phyloP scores from a whole-genome alignment of 2,888 invertebrate species.

The Platypus cylindrus region DNA sequence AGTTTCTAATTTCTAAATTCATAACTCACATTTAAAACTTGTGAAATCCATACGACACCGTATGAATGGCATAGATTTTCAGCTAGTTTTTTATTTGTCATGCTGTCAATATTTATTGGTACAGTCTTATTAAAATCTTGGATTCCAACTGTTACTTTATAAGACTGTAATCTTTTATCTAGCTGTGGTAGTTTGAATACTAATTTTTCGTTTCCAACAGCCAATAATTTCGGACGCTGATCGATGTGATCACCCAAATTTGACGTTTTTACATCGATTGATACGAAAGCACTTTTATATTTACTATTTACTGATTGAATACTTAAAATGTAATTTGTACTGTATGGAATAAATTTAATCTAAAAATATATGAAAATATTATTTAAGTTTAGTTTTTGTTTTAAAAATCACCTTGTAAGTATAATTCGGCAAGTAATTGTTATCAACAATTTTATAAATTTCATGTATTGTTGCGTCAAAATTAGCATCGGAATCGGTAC shows the following conservation, averaged over 20 bases:
- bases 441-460: constrained; percentile 21
- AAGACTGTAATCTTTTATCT: constrained; percentile 24
- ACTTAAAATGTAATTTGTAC: constrained; percentile 25
- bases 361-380: no score
- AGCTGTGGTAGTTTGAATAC: constrained; percentile 24
- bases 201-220: constrained; percentile 20
- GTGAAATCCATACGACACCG: constrained; percentile 29
- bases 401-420: constrained; percentile 27
- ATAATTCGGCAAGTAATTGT: constrained; percentile 23
- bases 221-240: constrained; percentile 25
- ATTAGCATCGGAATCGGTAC: constrained; percentile 17
- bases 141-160: constrained; percentile 24
- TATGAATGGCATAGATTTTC: constrained; percentile 27
- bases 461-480: constrained; percentile 20
- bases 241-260: constrained; percentile 26
- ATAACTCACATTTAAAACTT: constrained; percentile 21
- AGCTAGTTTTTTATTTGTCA: constrained; percentile 19
- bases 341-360: constrained; percentile 28
- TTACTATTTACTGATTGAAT: constrained; percentile 25
- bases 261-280: constrained; percentile 22
- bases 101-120: constrained; percentile 15
- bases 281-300: constrained; percentile 22
- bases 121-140: constrained; percentile 26
- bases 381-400: constrained; percentile 5
- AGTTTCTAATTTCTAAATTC: no score